Evolutionary conservation across 2,113 vertebrate species (phyloP).

Genomic region (Pimephales promelas): DNA sequence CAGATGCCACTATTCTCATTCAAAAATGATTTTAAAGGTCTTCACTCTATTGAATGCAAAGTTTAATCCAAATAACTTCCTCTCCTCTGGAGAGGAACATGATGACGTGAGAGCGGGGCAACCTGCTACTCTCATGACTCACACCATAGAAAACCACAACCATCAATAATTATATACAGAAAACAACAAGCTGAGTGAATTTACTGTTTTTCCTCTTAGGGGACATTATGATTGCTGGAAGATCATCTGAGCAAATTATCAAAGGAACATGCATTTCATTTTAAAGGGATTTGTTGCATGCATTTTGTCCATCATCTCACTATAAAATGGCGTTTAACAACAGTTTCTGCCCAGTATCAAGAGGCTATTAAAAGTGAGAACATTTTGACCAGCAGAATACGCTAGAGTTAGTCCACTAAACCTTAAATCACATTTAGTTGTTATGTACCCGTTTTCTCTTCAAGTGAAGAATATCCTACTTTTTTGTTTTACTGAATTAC

Average conservation of each 20-base stretch:
- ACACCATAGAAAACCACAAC: no score
- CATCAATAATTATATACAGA: background rate
- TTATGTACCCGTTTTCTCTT: background rate
- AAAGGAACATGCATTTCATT: background rate
- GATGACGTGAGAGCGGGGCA: no score
- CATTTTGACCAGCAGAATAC: conserved; percentile 2
- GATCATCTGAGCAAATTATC: background rate
- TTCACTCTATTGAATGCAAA: no score
- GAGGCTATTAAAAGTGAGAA: background rate
- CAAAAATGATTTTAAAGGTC: no score
- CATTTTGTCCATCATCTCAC: background rate
- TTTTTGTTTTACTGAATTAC: background rate
- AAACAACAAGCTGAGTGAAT: background rate
- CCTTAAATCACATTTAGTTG: background rate
- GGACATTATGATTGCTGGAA: background rate
- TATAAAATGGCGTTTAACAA: background rate
- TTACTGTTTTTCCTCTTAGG: no score
- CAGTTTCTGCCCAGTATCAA: background rate
- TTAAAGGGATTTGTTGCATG: background rate
- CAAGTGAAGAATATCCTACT: background rate
- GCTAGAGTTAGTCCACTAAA: background rate
- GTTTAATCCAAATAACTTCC: no score
- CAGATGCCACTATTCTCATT: no score
- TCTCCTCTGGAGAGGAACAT: no score
- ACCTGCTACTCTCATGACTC: no score